These are phyloP conservation scores for Camponotus pennsylvanicus DNA, from an alignment of 1,140 invertebrate genomes.

Conservation along the genomic window DNA sequence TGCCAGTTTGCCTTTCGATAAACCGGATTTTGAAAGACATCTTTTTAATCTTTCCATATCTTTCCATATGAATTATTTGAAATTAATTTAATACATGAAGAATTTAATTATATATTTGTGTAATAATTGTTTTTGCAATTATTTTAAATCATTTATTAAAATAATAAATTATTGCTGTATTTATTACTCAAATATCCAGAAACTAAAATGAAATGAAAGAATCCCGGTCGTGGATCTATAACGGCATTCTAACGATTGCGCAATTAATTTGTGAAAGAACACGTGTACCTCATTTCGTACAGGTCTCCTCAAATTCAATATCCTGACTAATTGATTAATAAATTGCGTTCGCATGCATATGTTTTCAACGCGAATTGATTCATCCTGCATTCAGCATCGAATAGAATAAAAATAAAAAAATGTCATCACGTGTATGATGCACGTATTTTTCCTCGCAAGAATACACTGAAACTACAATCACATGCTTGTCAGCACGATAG, in stretches of 20 bases:
- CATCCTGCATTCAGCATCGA: not conserved
- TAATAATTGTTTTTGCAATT: not conserved
- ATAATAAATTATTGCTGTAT: not conserved
- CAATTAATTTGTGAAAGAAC: slow-evolving; percentile 14
- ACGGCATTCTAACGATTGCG: not conserved
- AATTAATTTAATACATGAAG: not conserved
- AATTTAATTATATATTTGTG: slow-evolving; percentile 11
- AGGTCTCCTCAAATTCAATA: not conserved
- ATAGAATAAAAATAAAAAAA: not conserved
- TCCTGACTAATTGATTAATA: slow-evolving; percentile 18
- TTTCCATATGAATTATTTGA: not conserved
- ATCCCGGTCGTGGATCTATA: not conserved
- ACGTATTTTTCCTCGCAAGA: not conserved
- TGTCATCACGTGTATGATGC: too few relatives aligned
- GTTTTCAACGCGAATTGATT: not conserved
- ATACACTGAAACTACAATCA: not conserved
- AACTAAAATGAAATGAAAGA: not conserved
- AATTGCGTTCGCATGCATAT: not conserved
- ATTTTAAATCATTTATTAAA: too few relatives aligned
- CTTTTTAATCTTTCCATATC: not conserved
- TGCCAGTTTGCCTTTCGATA: too few relatives aligned
- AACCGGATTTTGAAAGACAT: not conserved
- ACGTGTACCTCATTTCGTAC: not conserved
- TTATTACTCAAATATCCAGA: slow-evolving; percentile 12
- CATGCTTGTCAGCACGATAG: slow-evolving; percentile 13